Base-by-base conservation (phyloP, 2,888 invertebrate species). In the Pyrrhia umbra region DNA sequence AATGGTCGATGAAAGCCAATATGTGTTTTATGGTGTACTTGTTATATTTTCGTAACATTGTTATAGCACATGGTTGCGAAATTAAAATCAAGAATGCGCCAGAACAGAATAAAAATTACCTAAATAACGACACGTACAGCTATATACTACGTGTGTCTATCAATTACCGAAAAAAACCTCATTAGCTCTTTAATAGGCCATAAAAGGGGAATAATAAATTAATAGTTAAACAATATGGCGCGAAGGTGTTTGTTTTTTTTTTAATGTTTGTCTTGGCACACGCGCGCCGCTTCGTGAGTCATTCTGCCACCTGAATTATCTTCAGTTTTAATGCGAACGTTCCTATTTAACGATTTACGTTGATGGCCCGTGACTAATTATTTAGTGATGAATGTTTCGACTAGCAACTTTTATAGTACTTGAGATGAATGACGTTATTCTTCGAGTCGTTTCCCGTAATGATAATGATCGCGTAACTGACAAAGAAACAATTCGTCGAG, bases 251-350 rank as follows among this genome's bases (percentile, higher is more conserved):
- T 76, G 68, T 81, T 81, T 82, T 84, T 86, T 84, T 87, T 87
- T 80, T 52, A 68, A 75, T 69, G 80, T 84, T 84, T 83, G 71
- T 82, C 69, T 90, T 91, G 90, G 89, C 90, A 87, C 86, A 80
- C 82, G 75, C 66, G 68, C 64, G 46, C 51, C 13, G 45, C 56
- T 62, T 46, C 21, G 51, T 89, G 89, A 90, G 55, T 92, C 90
- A 91, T 81, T 80, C 79, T 71, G 85, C 88, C 89, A 91, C 88
- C 90, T 91, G 89, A 90, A 88, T 88, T 88, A 86, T 90, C 87
- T 84, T 83, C 72, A 82, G 83, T 83, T 87, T 85, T 84, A 82
- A 83, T 84, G 77, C 83, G 61, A 79, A 51, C 68, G 69, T 76
- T 81, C 76, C 83, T 85, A 85, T 84, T 90, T 88, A 88, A 90